Conservation (phyloP, 1,140 invertebrate genomes). For the Leptinotarsa lineolata region DNA sequence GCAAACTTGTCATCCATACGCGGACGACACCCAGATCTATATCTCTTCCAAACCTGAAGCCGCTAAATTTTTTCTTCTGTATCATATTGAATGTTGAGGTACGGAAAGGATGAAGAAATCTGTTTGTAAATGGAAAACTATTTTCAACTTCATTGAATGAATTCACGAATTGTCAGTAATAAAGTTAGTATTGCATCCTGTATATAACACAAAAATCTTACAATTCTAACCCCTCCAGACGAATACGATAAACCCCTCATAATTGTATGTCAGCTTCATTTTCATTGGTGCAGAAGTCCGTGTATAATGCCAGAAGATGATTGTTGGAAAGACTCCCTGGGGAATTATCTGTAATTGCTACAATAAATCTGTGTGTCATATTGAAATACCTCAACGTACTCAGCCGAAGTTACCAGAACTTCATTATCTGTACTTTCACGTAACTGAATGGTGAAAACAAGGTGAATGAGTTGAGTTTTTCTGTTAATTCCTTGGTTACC, state of each 20-base stretch:
- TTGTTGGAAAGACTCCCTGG: neutral
- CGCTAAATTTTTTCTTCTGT: neutral
- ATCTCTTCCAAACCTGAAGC: too few species aligned
- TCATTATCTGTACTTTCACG: neutral
- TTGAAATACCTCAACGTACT: neutral
- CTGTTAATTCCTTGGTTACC: too few species aligned
- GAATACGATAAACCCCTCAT: neutral
- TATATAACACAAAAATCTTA: too few species aligned
- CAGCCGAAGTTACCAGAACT: neutral
- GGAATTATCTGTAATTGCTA: constrained; percentile 5
- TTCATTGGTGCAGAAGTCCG: neutral
- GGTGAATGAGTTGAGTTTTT: neutral
- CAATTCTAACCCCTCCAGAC: neutral
- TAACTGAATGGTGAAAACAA: neutral
- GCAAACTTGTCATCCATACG: too few species aligned
- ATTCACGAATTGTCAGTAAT: neutral
- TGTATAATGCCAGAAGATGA: neutral
- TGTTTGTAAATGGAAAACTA: neutral
- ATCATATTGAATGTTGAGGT: neutral
- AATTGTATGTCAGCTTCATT: neutral
- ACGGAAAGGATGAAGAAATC: neutral
- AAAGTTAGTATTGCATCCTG: too few species aligned
- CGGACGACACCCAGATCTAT: too few species aligned
- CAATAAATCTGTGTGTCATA: constrained; percentile 4
- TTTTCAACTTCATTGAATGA: neutral